Evolutionary conservation across 2,888 invertebrate genomes (phyloP), one percentile per base, ranked within the genome.

Genomic region (Pyralis farinalis): DNA sequence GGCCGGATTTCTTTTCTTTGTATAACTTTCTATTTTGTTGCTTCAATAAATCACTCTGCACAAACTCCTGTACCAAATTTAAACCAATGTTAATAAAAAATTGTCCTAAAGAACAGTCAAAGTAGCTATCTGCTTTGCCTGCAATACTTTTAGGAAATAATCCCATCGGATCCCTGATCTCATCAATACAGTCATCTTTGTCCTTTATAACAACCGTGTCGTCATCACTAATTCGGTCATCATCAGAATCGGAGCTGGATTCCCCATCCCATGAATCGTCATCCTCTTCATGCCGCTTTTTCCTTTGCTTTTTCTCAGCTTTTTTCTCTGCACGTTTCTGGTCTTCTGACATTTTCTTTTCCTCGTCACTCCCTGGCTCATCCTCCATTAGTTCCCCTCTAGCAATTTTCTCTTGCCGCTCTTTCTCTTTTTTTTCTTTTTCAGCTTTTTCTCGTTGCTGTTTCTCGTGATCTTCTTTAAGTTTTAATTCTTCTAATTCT

Each of bases 41-140:
- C 58, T 95, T 94, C 43, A 98, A 87, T 43, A 98, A 87, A 85
- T 98, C 98, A 33, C 93, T 93, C 84, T 98, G 98, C 12, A 98
- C 98, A 80, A 94, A 96, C 76, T 98, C 98, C 77, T 97, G 97
- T 4, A 97, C 98, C 55, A 97, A 91, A 75, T 96, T 97, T 43
- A 96, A 91, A 34, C 98, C 98, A 61, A 98, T 95, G 69, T 97
- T 97, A 74, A 96, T 95, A 65, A 98, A 95, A 75, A 98, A 96
- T 74, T 96, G 96, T 2, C 98, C 97, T 43, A 97, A 84, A 1
- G 97, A 95, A 71, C 95, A 94, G 56, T 96, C 96, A 77, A 97
- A 97, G 69, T 96, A 97, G 49, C 94, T 93, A 49, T 92, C 90
- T 49, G 91, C 77, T 66, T 91, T 92, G 11, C 74, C 73, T 49